Evolutionary conservation across 2,113 vertebrate species (phyloP), one percentile per base, ranked within the genome.

Genomic region (Caretta caretta): DNA sequence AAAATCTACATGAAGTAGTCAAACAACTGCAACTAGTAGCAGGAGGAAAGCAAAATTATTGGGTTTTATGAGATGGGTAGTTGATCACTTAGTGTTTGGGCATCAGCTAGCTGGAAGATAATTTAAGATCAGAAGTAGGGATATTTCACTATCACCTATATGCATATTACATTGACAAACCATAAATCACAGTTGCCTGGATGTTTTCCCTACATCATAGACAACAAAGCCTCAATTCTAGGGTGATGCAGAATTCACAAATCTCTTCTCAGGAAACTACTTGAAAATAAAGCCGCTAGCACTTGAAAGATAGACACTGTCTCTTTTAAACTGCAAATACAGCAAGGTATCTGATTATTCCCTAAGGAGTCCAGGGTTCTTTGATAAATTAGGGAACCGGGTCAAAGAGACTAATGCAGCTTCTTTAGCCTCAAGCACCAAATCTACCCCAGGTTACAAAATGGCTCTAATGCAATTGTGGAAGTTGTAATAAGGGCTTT

Each of bases 361-460:
- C 50, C 11, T 50, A 57, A 79, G 76, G 35, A 85, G 69, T 93
- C 96, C 69, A 86, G 42, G 54, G 38, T 94, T 27, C 57, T 92
- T 42, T 86, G 46, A 29, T 48, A 94, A 49, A 79, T 46, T 3
- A 83, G 16, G 86, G 57, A 87, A 80, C 31, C 0, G 0, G 27
- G 46, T 89, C 85, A 76, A 76, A 95, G 69, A 35, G 72, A 81
- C 29, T 1, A 3, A 50, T 35, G n/a, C 6, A 78, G 31, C 65
- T 94, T 1, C 20, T 7, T 53, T 75, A 89, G n/a, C 25, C 10
- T 51, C 69, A 87, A 82, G 17, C 29, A 42, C 3, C 59, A 38
- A 87, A 22, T 50, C 13, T 89, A 65, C 54, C 53, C 20, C n/a
- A 78, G 42, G 8, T 24, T 83, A 17, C 90, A 78, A 87, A 94